phyloP scores from a whole-genome alignment of 2,888 invertebrate genomes.

The Drymonia ruficornis region DNA sequence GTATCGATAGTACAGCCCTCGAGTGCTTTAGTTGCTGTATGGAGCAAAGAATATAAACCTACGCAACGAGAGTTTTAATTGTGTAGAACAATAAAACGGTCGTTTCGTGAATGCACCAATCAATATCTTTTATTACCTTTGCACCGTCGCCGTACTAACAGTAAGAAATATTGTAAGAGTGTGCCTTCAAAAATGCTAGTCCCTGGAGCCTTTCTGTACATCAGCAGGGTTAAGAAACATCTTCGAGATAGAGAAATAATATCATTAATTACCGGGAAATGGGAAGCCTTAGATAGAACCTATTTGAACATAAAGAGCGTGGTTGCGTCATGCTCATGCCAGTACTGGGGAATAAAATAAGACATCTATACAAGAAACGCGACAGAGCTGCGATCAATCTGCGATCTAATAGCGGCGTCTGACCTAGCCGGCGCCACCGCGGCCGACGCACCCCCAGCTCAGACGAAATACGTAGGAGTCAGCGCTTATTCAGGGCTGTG shows the following conservation, averaged over 20 bases:
- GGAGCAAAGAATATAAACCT: slow-evolving; percentile 10
- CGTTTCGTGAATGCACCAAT: background rate
- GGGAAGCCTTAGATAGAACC: slow-evolving; percentile 64
- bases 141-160: background rate
- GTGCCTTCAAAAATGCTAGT: slow-evolving; percentile 3
- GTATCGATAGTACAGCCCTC: slow-evolving; percentile 20
- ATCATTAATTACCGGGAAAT: slow-evolving; percentile 49
- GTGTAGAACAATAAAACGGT: background rate
- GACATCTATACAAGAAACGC: slow-evolving; percentile 56
- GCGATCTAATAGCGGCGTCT: slow-evolving; percentile 72
- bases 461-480: slow-evolving; percentile 48
- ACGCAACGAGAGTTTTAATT: background rate
- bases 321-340: slow-evolving; percentile 38
- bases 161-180: too few species aligned
- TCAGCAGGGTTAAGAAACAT: too few species aligned
- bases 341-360: slow-evolving; percentile 50
- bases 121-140: slow-evolving; percentile 21
- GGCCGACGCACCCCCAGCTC: slow-evolving; percentile 62
- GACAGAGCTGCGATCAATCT: slow-evolving; percentile 76
- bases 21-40: slow-evolving; percentile 16
- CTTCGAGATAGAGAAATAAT: slow-evolving; percentile 27
- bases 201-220: too few species aligned
- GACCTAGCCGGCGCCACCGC: slow-evolving; percentile 75
- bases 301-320: slow-evolving; percentile 47
- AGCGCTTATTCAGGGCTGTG: slow-evolving; percentile 48